Evolutionary conservation across 2,797 vertebrate genomes (phyloP), one percentile per base, ranked within the genome.

Genomic region (Gobionotothen gibberifrons): DNA sequence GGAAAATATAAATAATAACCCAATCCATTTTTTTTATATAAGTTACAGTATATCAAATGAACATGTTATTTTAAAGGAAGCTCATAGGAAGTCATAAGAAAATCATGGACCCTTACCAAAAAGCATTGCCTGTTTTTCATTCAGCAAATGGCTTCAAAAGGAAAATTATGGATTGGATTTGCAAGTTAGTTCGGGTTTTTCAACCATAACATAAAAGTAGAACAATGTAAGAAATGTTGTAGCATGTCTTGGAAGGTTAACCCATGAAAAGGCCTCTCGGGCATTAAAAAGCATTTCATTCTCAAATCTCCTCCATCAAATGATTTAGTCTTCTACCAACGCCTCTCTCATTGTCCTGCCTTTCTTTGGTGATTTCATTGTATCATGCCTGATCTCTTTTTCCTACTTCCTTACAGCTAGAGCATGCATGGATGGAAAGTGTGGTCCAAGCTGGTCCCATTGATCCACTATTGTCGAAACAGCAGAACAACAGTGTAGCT

Each of bases 381-480:
- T 13, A 59, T 43, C 19, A 26, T 47, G 42, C 64, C 16, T 63
- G 29, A 71, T 81, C 64, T 63, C 67, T 67, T 26, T 51, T 57
- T 68, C 12, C 5, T 26, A 16, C 8, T 15, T 51, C 17, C 22
- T 16, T n/a, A 14, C 32, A 46, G 32, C 15, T 40, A 11, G 0
- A 22, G 21, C 29, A n/a, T 44, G 43, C 58, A 19, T 71, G 47
- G 79, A 69, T 74, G 78, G 74, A 81, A 47, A 4, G 57, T 63
- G 77, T 61, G 74, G 43, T 40, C 79, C 70, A 69, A 72, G 65
- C 22, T 3, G 0, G 17, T 29, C 56, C 55, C 81, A 90, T 88
- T 75, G 88, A 91, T 87, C 77, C 55, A 43, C 68, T 67, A 51
- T 57, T 78, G 87, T 84, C 63, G 32, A 17, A 69, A 78, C 70